Percentiles rank a stretch among this genome's conserved stretches.
phyloP scores from a whole-genome alignment of 2,888 invertebrate genomes.

The Girardia tigrina region DNA sequence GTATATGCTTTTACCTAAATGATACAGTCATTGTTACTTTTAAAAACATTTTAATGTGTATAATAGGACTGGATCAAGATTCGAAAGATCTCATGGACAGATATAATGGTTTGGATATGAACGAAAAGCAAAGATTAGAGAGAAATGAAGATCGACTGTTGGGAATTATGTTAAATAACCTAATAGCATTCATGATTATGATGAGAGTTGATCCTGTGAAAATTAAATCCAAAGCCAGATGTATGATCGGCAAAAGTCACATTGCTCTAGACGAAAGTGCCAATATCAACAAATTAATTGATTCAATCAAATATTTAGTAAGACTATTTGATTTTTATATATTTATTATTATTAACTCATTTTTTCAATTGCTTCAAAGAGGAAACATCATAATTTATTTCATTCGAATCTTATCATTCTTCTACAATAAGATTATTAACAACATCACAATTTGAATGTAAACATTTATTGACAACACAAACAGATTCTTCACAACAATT shows the following conservation, averaged over 20 bases:
- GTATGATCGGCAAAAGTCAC: conserved; percentile 89
- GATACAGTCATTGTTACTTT: too few species aligned
- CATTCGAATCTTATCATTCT: too few species aligned
- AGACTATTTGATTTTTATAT: too few species aligned
- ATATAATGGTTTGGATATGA: conserved; percentile 30
- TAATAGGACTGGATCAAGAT: conserved; percentile 34
- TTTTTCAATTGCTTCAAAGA: too few species aligned
- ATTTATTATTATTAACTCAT: too few species aligned
- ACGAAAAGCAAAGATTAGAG: conserved; percentile 68
- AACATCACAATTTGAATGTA: too few species aligned
- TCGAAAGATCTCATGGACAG: conserved; percentile 33
- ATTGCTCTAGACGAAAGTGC: conserved; percentile 92
- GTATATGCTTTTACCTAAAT: too few species aligned
- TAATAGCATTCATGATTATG: conserved; percentile 87
- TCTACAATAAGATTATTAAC: too few species aligned
- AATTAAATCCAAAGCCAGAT: conserved; percentile 55
- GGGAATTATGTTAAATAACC: conserved; percentile 84
- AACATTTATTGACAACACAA: too few species aligned
- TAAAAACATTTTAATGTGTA: too few species aligned
- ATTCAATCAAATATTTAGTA: conserved; percentile 82
- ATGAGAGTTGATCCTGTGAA: conserved; percentile 68
- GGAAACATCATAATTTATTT: too few species aligned
- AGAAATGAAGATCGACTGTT: conserved; percentile 90
- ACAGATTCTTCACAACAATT: too few species aligned
- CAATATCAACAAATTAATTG: conserved; percentile 85